Base-by-base conservation (phyloP, 2,888 invertebrate genomes). In the Chrysotoxum bicinctum region DNA sequence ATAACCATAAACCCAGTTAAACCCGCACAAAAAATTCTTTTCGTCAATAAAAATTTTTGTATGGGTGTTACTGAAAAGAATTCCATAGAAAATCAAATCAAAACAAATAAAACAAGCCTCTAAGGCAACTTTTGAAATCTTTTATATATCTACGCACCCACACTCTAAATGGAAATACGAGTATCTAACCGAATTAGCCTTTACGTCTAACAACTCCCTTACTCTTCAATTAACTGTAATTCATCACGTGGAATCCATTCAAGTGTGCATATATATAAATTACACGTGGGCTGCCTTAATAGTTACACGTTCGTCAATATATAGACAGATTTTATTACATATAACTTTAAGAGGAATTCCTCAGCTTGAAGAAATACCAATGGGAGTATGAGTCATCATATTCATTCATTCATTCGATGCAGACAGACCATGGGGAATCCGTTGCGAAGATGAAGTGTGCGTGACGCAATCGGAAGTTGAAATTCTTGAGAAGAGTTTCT, bases 11-110 rank as follows among this genome's bases (percentile, higher is more conserved):
- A 35, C 50, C 35, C 21, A 50, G 32, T 32, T 50, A 40, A 35
- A 45, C 66, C 66, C 66, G 50, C 66, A 66, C 66, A 50, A 35
- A 48, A 66, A 66, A 66, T 66, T 66, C 66, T 50, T 66, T 50
- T 23, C 35, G 23, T n/a, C 35, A 50, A 50, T 66, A 21, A 23
- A 50, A 66, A 37, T 4, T 58, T 21, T 50, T 35, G 66, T 37
- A 35, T 66, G 35, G 66, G 66, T n/a, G 66, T 32, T 21, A 66
- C 43, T 19, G 12, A 19, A 30, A 66, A 48, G 23, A 66, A 66
- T 50, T 66, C 21, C 43, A 45, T 32, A 43, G 26, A 45, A 64
- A 64, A 45, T 16, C 14, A 32, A 64, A 19, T 19, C 9, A 64
- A 48, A 32, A 12, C 62, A 62, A 62, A 62, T 45, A 64, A 64